Evolutionary conservation across 2,888 invertebrate species (phyloP).

Genomic region (Diarsia mendica): DNA sequence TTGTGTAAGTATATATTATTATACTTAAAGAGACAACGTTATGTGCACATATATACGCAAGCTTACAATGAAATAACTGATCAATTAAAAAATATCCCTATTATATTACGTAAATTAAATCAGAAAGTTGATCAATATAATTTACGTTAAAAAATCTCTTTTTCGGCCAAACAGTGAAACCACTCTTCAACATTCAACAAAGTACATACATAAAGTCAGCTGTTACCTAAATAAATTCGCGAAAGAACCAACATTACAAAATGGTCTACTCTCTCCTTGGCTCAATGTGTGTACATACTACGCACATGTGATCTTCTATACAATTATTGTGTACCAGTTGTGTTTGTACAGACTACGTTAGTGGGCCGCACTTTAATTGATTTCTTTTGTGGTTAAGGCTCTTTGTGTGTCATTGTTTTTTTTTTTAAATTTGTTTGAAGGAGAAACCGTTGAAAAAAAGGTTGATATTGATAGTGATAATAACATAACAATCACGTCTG

Average conservation of each 20-base stretch:
- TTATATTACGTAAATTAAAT: constrained; percentile 12
- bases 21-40: too few species aligned
- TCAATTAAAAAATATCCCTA: neutral
- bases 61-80: neutral
- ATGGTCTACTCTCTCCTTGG: constrained; percentile 50
- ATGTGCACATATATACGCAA: neutral
- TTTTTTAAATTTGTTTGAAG: constrained; percentile 8
- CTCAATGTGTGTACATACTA: constrained; percentile 44
- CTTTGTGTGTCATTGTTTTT: constrained; percentile 5
- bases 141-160: neutral
- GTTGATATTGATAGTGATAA: neutral
- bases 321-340: constrained; percentile 45
- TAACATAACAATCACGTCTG: too few species aligned
- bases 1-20: neutral
- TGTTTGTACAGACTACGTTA: constrained; percentile 44
- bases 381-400: constrained; percentile 26
- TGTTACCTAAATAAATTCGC: constrained; percentile 15
- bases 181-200: constrained; percentile 7
- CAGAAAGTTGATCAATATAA: constrained; percentile 25
- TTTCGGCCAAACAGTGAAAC: constrained; percentile 27
- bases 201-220: constrained; percentile 7
- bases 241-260: constrained; percentile 38
- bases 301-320: constrained; percentile 56
- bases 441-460: neutral
- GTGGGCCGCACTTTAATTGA: constrained; percentile 43